phyloP scores from a whole-genome alignment of 2,888 invertebrate genomes.

The Macrosoma leucophasiata region DNA sequence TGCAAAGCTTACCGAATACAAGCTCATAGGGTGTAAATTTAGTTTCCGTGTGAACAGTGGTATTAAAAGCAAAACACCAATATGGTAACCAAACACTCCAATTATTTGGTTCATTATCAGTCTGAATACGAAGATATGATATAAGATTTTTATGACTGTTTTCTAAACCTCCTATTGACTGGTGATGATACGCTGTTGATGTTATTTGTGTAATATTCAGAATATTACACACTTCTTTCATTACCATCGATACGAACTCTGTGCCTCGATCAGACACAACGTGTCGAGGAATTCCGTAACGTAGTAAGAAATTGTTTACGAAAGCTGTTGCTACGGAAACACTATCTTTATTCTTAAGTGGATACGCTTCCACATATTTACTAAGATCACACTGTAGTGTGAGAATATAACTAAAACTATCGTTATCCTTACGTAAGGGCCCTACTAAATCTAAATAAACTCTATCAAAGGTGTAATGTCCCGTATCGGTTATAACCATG shows the following conservation, averaged over 20 bases:
- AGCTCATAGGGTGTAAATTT: conserved; percentile 14
- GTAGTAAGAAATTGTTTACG: conserved; percentile 22
- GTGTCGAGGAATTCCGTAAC: conserved; percentile 19
- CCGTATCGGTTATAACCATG: conserved; percentile 22
- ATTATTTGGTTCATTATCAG: conserved; percentile 11
- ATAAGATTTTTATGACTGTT: conserved; percentile 13
- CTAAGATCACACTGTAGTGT: conserved; percentile 21
- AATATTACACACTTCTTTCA: conserved; percentile 23
- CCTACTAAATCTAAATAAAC: conserved; percentile 26
- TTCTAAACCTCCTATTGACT: conserved; percentile 18
- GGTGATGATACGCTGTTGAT: conserved; percentile 24
- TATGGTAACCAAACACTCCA: conserved; percentile 17
- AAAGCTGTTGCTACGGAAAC: conserved; percentile 14
- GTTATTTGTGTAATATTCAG: conserved; percentile 21
- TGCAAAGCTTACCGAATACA: conserved; percentile 7
- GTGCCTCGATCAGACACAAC: conserved; percentile 21
- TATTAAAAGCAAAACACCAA: conserved; percentile 20
- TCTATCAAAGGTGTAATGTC: conserved; percentile 21
- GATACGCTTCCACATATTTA: conserved; percentile 20
- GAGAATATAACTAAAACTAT: conserved; percentile 18
- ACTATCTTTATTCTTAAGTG: conserved; percentile 13
- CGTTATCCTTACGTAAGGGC: conserved; percentile 19
- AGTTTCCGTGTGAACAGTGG: conserved; percentile 12
- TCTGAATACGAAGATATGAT: conserved; percentile 17
- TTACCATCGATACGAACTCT: conserved; percentile 17